Evolutionary conservation across 2,113 vertebrate species (phyloP).

Genomic region (Ceyx cyanopectus): DNA sequence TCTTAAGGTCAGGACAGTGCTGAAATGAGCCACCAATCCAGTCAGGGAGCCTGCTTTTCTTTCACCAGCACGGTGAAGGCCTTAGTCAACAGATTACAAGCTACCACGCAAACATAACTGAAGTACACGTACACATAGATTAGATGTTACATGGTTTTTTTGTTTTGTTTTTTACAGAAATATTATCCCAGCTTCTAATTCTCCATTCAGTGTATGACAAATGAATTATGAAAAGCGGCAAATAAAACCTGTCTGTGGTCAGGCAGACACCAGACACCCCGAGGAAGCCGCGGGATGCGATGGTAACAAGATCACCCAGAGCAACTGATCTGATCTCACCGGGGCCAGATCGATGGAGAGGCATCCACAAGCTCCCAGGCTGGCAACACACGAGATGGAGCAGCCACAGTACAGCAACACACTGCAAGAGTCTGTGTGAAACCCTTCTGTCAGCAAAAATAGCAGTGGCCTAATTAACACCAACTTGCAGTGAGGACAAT

Average conservation of each 20-base stretch:
- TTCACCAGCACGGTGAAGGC: background rate
- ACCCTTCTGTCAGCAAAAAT: background rate
- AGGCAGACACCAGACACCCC: background rate
- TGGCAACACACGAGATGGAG: background rate
- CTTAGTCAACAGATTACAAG: background rate
- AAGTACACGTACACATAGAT: accelerated
- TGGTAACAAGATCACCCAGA: background rate
- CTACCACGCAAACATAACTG: background rate
- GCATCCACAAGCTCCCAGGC: background rate
- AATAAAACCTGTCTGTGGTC: background rate
- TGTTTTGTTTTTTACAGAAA: background rate
- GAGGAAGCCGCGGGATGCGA: background rate
- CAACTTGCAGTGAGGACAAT: background rate
- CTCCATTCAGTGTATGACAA: background rate
- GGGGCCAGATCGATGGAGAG: background rate
- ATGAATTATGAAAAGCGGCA: background rate
- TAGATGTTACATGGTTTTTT: accelerated
- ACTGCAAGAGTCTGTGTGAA: background rate
- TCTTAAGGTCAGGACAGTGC: background rate
- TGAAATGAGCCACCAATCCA: background rate
- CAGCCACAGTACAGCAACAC: background rate
- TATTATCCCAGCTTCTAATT: background rate
- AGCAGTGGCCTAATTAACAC: background rate
- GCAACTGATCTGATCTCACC: background rate
- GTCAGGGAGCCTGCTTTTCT: background rate